Evolutionary conservation across 2,797 vertebrate genomes (phyloP).

Genomic region (Poeciliopsis presidionis): DNA sequence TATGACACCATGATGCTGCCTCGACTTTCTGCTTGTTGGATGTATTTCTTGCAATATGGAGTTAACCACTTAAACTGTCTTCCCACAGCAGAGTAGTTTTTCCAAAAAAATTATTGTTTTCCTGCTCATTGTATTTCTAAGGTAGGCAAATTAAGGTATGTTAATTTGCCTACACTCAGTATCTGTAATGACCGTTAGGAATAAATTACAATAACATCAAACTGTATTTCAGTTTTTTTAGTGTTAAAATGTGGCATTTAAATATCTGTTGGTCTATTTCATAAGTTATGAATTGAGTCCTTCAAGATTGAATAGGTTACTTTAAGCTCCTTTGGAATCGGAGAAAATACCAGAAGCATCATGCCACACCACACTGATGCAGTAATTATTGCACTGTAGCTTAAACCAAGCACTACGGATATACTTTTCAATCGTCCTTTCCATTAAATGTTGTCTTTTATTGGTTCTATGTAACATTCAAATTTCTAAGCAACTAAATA

Average conservation of each 20-base stretch:
- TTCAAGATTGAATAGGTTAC: neutral
- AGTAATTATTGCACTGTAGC: neutral
- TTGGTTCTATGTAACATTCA: neutral
- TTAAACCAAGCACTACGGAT: neutral
- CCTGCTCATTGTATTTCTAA: neutral
- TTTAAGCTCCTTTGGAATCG: neutral
- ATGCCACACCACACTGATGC: neutral
- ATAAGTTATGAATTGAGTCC: neutral
- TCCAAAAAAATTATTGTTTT: neutral
- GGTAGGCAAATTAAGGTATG: too few relatives aligned
- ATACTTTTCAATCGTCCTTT: neutral
- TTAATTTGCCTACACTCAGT: neutral
- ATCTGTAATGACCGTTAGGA: neutral
- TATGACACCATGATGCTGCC: neutral
- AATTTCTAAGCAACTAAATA: neutral
- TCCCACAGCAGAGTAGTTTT: neutral
- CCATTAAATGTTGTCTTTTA: neutral
- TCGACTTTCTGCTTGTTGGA: neutral
- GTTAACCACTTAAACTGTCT: neutral
- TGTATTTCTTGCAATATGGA: neutral
- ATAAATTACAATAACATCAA: neutral
- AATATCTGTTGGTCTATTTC: neutral
- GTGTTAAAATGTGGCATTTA: neutral
- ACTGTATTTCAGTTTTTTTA: neutral
- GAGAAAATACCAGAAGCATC: neutral